Percentiles rank a stretch among this genome's conserved stretches.
These are phyloP conservation scores for Hyphantria cunea DNA, from an alignment of 1,140 invertebrate species.

Conservation along the genomic window DNA sequence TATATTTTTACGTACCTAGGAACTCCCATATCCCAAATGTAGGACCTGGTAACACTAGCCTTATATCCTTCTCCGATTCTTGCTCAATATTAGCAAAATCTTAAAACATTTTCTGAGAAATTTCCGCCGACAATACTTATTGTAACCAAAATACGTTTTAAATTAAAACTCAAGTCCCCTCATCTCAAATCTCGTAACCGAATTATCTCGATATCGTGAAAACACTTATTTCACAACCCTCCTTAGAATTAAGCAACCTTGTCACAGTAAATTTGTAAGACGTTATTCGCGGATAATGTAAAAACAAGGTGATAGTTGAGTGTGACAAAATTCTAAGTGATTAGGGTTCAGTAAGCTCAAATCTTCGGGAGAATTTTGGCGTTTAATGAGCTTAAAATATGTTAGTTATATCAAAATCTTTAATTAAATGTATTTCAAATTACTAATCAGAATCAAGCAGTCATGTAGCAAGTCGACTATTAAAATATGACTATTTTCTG, in stretches of 20 bases:
- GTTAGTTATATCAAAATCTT: too few relatives aligned
- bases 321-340: neutral
- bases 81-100: neutral
- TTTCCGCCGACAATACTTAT: neutral
- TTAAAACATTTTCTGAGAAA: too few relatives aligned
- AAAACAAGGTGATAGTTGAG: neutral
- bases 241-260: neutral
- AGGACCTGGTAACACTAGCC: too few relatives aligned
- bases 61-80: too few relatives aligned
- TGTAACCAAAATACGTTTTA: conserved; percentile 1
- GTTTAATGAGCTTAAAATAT: neutral
- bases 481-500: too few relatives aligned
- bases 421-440: too few relatives aligned
- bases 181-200: neutral
- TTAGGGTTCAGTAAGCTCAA: neutral
- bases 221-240: neutral
- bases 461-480: too few relatives aligned
- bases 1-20: too few relatives aligned
- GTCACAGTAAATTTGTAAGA: neutral
- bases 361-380: neutral
- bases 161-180: neutral
- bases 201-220: conserved; percentile 1
- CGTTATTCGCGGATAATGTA: neutral
- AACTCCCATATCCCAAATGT: too few relatives aligned
- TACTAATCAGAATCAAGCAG: too few relatives aligned